Conservation (phyloP, 2,797 vertebrate species). For the Galago senegalensis region DNA sequence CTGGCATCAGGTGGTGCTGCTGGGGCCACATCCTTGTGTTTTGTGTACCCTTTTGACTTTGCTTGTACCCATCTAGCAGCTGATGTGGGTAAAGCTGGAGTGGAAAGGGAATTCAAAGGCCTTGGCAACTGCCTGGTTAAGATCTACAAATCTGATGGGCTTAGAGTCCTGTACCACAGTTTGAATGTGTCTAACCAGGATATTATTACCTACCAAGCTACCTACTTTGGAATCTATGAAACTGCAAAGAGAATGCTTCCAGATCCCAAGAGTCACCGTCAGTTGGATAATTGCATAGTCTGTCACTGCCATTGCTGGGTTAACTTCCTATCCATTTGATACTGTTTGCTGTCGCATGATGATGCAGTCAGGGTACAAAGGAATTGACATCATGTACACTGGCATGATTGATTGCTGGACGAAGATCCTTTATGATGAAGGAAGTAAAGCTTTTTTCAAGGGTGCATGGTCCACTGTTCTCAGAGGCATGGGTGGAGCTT, state of each 20-base stretch:
- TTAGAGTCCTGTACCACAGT: slow-evolving; percentile 89
- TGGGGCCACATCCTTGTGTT: too few relatives aligned
- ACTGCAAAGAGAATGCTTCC: slow-evolving; percentile 97
- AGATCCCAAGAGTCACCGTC: slow-evolving; percentile 95
- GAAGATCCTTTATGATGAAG: slow-evolving; percentile 96
- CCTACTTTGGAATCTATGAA: slow-evolving; percentile 97
- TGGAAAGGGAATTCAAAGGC: too few relatives aligned
- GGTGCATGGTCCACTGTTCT: slow-evolving; percentile 95
- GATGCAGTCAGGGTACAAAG: too few relatives aligned
- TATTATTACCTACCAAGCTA: slow-evolving; percentile 95
- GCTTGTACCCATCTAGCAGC: too few relatives aligned
- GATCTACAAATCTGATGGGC: too few relatives aligned
- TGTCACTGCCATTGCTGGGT: not conserved
- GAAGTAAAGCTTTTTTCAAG: slow-evolving; percentile 96
- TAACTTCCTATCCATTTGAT: not conserved
- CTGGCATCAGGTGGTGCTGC: too few relatives aligned
- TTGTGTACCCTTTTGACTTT: too few relatives aligned
- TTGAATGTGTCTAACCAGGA: slow-evolving; percentile 93
- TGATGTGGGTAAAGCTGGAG: too few relatives aligned
- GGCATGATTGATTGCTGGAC: slow-evolving; percentile 97
- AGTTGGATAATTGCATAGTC: slow-evolving; percentile 97
- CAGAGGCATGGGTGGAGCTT: slow-evolving; percentile 96
- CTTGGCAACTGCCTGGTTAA: too few relatives aligned
- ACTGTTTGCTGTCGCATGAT: too few relatives aligned
- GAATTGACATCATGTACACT: slow-evolving; percentile 94